Percentiles rank a stretch among this genome's conserved stretches.
Conservation (phyloP, 2,113 vertebrate species). For the Prietella phreatophila region DNA sequence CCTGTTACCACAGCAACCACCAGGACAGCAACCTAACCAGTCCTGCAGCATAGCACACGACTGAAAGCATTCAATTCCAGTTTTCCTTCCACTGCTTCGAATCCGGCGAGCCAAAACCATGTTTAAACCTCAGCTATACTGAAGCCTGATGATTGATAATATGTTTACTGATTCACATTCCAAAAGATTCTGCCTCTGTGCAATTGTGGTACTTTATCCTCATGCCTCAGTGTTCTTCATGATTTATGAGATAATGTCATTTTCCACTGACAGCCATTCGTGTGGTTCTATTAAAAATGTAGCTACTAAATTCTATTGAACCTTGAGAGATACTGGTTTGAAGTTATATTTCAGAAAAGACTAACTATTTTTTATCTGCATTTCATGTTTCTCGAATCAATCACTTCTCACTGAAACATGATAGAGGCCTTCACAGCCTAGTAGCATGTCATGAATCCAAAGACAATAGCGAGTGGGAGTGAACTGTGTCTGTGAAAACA, state of each 20-base stretch:
- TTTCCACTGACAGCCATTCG: background rate
- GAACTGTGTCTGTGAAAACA: slow-evolving; percentile 48
- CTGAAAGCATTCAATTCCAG: slow-evolving; percentile 36
- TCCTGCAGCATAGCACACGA: slow-evolving; percentile 39
- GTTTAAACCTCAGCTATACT: background rate
- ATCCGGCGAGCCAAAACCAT: slow-evolving; percentile 35
- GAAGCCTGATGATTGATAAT: slow-evolving; percentile 44
- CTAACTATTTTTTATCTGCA: background rate
- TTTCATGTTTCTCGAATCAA: slow-evolving; percentile 12
- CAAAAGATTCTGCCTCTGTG: slow-evolving; percentile 9
- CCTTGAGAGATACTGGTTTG: background rate
- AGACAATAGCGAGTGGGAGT: slow-evolving; percentile 40
- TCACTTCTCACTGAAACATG: slow-evolving; percentile 9
- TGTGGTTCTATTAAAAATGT: background rate
- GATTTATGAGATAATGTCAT: background rate
- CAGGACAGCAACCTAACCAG: slow-evolving; percentile 54
- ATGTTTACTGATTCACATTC: slow-evolving; percentile 10
- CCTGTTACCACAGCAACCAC: slow-evolving; percentile 67
- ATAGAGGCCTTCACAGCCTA: slow-evolving; percentile 17
- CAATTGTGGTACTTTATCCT: background rate
- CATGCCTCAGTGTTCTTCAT: background rate
- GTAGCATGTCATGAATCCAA: slow-evolving; percentile 40
- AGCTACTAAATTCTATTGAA: background rate
- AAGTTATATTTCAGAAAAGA: slow-evolving; percentile 2
- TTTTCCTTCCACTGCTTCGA: slow-evolving; percentile 14